Evolutionary conservation across 2,797 vertebrate species (phyloP), one percentile per base, ranked within the genome.

Genomic region (Semotilus atromaculatus): DNA sequence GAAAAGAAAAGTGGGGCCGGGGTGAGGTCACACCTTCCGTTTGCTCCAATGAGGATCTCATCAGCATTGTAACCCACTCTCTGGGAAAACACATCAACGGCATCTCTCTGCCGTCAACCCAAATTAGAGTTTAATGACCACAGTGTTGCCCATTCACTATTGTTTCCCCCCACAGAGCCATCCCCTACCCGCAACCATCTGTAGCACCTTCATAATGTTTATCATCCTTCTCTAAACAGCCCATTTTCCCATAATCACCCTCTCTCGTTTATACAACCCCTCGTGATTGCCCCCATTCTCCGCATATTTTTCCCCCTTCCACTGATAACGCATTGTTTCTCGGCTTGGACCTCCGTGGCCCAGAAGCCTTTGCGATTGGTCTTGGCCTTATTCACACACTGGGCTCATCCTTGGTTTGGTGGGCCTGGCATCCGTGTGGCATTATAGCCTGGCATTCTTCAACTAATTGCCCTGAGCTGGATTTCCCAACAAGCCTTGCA

Each of bases 391-490:
- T 90, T 87, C 90, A 48, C 81, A 80, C 31, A 72, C 55, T 8
- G 86, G 86, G 86, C 88, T 88, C 88, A 89, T 89, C 87, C 83
- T 86, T 88, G 31, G 16, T 89, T 64, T 64, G 29, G 29, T 31
- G 90, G 90, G 91, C 90, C 91, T 90, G 89, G 89, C 89, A 83
- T 90, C 91, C 92, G 90, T 91, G 89, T 90, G 91, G 89, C 90
- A 93, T 93, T 93, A 93, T 88, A 82, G 86, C 88, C 90, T 91
- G 90, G 90, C 93, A 92, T 92, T 92, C 93, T 90, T 92, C 92
- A 90, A 91, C 90, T 95, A 95, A 95, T 95, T 94, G 92, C 93
- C 91, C 91, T 85, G 90, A 93, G 92, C 92, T 94, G 90, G 92
- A 92, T 85, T 93, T 93, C 90, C 85, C 91, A 93, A 93, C 91